Conservation (phyloP, 1,140 invertebrate genomes). For the Cherax quadricarinatus region DNA sequence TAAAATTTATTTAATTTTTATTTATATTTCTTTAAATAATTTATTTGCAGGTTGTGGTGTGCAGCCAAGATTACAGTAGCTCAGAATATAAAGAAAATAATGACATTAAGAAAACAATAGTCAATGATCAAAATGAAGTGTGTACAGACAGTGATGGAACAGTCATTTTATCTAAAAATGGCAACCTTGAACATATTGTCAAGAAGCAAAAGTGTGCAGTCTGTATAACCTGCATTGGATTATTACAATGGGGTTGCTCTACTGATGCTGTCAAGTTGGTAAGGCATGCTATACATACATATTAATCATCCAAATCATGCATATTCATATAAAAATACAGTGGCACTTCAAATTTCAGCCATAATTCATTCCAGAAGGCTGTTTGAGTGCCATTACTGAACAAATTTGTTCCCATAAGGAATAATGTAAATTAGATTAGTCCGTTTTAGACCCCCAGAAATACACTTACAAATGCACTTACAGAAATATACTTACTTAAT, state of each 20-base stretch:
- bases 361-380: too few relatives aligned
- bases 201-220: conserved; percentile 74
- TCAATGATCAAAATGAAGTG: neutral
- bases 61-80: neutral
- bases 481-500: too few relatives aligned
- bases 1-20: too few relatives aligned
- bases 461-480: too few relatives aligned
- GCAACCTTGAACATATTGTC: conserved; percentile 23
- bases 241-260: conserved; percentile 79
- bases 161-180: neutral
- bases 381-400: too few relatives aligned
- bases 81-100: neutral
- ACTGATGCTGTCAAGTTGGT: conserved; percentile 17
- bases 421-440: too few relatives aligned
- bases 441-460: too few relatives aligned
- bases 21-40: neutral
- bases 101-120: neutral
- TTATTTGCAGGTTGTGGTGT: conserved; percentile 7
- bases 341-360: too few relatives aligned
- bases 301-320: too few relatives aligned
- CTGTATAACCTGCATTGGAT: conserved; percentile 82
- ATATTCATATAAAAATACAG: too few relatives aligned
- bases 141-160: neutral
- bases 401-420: too few relatives aligned
- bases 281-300: neutral